Conservation (phyloP, 2,888 invertebrate species). For the Cryptus armator region DNA sequence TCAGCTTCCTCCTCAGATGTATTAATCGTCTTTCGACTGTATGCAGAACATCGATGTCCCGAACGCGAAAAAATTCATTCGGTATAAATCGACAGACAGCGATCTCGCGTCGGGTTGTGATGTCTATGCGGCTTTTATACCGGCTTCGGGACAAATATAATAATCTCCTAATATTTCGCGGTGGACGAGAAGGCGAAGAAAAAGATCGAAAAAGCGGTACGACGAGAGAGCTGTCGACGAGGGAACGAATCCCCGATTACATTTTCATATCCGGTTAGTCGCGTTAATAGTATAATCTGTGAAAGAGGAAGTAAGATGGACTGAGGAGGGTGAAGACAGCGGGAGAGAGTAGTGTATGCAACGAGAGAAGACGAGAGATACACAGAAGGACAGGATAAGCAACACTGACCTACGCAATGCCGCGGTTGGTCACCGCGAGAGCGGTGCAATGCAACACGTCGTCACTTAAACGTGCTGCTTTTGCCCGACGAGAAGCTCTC, state of each 20-base stretch:
- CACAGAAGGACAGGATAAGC: conserved; percentile 45
- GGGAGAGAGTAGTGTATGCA: not conserved
- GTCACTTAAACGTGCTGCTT: conserved; percentile 50
- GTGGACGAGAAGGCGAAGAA: not conserved
- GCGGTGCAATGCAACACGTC: conserved; percentile 35
- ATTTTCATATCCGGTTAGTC: conserved; percentile 75
- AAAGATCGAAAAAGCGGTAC: conserved; percentile 3
- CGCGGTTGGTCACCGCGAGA: conserved; percentile 35
- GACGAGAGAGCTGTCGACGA: conserved; percentile 8
- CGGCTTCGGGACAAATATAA: conserved; percentile 3
- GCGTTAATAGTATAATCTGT: conserved; percentile 68
- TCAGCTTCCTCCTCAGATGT: not conserved
- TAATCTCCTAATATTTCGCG: not conserved
- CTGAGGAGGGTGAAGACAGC: not conserved
- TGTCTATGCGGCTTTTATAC: conserved; percentile 2
- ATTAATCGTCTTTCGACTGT: not conserved
- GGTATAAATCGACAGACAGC: conserved; percentile 3
- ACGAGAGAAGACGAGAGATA: conserved; percentile 11
- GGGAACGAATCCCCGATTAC: conserved; percentile 61
- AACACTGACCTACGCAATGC: conserved; percentile 75
- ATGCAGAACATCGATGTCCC: not conserved
- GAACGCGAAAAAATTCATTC: not conserved
- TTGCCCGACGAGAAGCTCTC: conserved; percentile 41
- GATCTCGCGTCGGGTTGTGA: not conserved
- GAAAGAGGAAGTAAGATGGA: conserved; percentile 55